Conservation (phyloP, 2,113 vertebrate species). For the Tetrax tetrax region DNA sequence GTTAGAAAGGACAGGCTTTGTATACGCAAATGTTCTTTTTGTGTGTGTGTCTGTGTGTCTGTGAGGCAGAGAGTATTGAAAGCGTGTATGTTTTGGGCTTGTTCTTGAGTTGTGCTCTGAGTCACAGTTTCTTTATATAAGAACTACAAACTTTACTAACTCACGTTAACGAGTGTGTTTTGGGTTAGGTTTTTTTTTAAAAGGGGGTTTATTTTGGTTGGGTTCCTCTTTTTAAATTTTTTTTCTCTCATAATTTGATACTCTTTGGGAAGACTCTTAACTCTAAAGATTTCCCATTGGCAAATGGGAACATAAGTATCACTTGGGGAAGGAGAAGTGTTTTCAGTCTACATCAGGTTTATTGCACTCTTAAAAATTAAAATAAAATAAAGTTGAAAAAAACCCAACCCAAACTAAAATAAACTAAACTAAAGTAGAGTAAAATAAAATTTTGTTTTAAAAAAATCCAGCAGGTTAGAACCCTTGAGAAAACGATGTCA, state of each 20-base stretch:
- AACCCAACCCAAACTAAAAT: not conserved
- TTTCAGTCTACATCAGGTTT: not conserved
- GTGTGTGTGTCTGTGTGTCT: not conserved
- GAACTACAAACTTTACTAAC: not conserved
- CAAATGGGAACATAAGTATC: not conserved
- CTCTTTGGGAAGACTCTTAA: not conserved
- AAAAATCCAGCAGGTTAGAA: not conserved
- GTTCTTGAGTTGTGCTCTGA: not conserved
- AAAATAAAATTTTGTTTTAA: not conserved
- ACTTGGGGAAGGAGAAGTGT: not conserved
- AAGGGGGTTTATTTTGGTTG: rapidly evolving
- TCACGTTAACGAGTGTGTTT: not conserved
- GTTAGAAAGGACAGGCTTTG: not conserved
- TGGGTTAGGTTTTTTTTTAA: not conserved
- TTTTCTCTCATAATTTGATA: not conserved
- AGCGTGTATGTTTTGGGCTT: not conserved
- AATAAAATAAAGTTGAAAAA: not conserved
- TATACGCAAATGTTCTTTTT: not conserved
- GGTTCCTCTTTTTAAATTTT: not conserved
- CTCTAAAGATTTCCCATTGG: not conserved
- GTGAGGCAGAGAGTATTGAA: not conserved
- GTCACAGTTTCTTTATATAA: not conserved
- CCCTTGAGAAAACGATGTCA: not conserved
- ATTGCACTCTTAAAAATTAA: not conserved
- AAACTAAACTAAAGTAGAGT: not conserved